Evolutionary conservation across 1,140 invertebrate genomes (phyloP).

Genomic region (Elysia chlorotica): DNA sequence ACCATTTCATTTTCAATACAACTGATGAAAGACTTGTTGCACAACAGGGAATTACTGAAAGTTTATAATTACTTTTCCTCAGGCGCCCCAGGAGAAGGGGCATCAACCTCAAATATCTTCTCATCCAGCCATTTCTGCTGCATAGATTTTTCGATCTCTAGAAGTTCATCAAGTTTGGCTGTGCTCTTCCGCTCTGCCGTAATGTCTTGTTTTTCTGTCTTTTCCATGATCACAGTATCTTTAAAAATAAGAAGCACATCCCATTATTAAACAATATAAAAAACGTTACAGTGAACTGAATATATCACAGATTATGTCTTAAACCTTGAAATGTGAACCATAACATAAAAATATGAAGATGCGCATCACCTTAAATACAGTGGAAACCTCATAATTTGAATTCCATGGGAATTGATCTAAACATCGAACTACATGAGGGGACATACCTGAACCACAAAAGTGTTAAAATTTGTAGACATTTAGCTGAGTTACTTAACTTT

Average conservation of each 20-base stretch:
- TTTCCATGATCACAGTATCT: conserved; percentile 26
- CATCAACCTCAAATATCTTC: conserved; percentile 82
- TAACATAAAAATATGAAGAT: no score
- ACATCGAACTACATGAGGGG: no score
- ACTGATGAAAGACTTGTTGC: neutral
- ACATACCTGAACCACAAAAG: no score
- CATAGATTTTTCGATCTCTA: conserved; percentile 80
- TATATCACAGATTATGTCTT: neutral
- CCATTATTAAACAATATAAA: no score
- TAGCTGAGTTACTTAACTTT: no score
- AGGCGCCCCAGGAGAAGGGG: conserved; percentile 65
- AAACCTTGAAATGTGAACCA: neutral
- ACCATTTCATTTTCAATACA: no score
- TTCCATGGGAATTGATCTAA: no score
- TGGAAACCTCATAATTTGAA: no score
- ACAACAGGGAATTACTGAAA: no score
- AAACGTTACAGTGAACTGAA: neutral
- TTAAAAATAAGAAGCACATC: neutral
- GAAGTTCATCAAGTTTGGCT: conserved; percentile 88
- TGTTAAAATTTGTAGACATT: no score
- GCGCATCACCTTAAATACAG: no score
- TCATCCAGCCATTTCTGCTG: conserved; percentile 82
- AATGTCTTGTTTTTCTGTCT: conserved; percentile 8
- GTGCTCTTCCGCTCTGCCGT: conserved; percentile 83
- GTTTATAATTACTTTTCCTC: conserved; percentile 46